A percentile compares a stretch with the other conserved stretches of the same genome.
phyloP scores from a whole-genome alignment of 2,797 vertebrate genomes.

The Oreochromis mossambicus region DNA sequence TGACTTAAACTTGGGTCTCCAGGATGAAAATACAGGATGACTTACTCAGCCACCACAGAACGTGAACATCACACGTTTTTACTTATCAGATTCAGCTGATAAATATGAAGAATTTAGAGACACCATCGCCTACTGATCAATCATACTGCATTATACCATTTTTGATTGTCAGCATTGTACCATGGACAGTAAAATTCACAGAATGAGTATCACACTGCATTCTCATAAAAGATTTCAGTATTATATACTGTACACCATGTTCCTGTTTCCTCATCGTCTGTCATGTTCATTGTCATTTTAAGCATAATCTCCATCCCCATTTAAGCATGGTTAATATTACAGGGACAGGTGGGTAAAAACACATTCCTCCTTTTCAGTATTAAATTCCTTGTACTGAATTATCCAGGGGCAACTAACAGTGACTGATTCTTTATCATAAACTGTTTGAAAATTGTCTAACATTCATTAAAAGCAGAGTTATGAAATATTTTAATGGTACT shows the following conservation, averaged over 20 bases:
- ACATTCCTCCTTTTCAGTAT: background rate
- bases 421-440: background rate
- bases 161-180: background rate
- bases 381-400: background rate
- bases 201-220: background rate
- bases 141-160: background rate
- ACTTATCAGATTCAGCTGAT: background rate
- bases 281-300: background rate
- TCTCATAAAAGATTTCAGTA: background rate
- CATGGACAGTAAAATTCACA: background rate
- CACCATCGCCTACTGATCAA: background rate
- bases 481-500: background rate
- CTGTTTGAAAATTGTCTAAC: background rate
- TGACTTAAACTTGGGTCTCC: background rate
- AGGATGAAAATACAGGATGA: background rate
- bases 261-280: background rate
- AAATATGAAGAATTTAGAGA: background rate
- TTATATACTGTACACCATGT: background rate
- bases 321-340: background rate
- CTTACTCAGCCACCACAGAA: background rate
- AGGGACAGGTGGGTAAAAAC: background rate
- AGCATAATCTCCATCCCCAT: background rate
- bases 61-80: background rate
- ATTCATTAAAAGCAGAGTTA: background rate
- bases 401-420: background rate